Conservation (phyloP, 2,113 vertebrate species). For the Cyprinodon variegatus region DNA sequence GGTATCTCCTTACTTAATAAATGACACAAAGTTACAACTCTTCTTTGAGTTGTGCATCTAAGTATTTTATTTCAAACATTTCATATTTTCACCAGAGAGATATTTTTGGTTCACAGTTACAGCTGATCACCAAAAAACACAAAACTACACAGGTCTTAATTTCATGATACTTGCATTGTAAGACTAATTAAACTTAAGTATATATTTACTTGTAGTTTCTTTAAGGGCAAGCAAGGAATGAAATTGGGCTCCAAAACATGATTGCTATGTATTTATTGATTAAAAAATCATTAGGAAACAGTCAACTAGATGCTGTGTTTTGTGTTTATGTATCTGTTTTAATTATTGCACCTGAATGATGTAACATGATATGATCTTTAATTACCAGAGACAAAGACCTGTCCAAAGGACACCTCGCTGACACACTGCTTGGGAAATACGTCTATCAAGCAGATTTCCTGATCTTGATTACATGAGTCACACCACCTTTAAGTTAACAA, state of each 20-base stretch:
- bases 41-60: too few species aligned
- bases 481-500: conserved; percentile 73
- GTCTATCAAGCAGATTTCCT: conserved; percentile 72
- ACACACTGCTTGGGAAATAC: conserved; percentile 67
- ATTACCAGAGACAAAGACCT: conserved; percentile 70
- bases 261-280: conserved; percentile 71
- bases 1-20: too few species aligned
- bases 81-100: too few species aligned
- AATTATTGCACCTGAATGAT: conserved; percentile 80
- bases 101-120: too few species aligned
- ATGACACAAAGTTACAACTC: too few species aligned
- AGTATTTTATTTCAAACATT: too few species aligned
- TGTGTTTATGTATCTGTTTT: conserved; percentile 77
- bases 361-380: conserved; percentile 75
- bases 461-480: conserved; percentile 70
- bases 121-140: too few species aligned
- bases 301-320: conserved; percentile 76
- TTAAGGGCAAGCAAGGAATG: conserved; percentile 64
- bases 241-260: conserved; percentile 59
- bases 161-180: conserved; percentile 28
- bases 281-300: conserved; percentile 77
- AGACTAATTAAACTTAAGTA: conserved; percentile 45
- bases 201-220: conserved; percentile 46
- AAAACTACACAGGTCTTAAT: neutral
- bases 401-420: conserved; percentile 78